Base-by-base conservation (phyloP, 2,888 invertebrate species). In the Polietes domitor region DNA sequence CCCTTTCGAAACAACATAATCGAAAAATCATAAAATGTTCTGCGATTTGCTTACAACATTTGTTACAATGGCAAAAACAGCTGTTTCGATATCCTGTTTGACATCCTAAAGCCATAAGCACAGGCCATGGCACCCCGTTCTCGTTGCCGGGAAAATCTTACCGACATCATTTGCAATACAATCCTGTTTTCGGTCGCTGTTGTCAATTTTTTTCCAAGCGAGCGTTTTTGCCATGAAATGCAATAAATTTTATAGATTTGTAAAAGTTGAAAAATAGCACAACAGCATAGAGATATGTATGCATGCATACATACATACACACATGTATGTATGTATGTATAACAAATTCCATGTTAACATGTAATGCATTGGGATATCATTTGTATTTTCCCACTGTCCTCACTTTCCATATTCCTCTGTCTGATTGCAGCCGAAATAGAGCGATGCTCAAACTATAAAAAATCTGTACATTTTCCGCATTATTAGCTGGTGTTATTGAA, bases 211-310 rank as follows among this genome's bases (percentile, higher is more conserved):
- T 50, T 21, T 26, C 21, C 10, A 58, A 10, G 3, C 3, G 7
- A 53, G 10, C 50, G 10, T 61, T 37, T 74, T 47, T 19, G 47
- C 77, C 47, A 83, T 77, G 73, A 79, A 81, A 84, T 76, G 81
- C 81, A 84, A 84, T 84, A 84, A 84, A 84, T 84, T 79, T 84
- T 78, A 79, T 76, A 81, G 76, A 84, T 78, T 81, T 84, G 84
- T 81, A 71, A 80, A 80, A 80, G 75, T 77, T 73, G 73, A 61
- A 83, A 79, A 80, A 68, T 43, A 61, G 47, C 21, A 79, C 53
- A 50, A 74, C 73, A 26, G 1, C 0, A 19, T 47, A 24, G 32
- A 61, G 21, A 37, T n/a, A 73, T 70, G 80, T 71, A 47, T 47
- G 10, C 15, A 32, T 32, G 32, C 32, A 32, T 32, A 32, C 9